Base-by-base conservation (phyloP, 2,888 invertebrate species). In the Meandrusa payeni region DNA sequence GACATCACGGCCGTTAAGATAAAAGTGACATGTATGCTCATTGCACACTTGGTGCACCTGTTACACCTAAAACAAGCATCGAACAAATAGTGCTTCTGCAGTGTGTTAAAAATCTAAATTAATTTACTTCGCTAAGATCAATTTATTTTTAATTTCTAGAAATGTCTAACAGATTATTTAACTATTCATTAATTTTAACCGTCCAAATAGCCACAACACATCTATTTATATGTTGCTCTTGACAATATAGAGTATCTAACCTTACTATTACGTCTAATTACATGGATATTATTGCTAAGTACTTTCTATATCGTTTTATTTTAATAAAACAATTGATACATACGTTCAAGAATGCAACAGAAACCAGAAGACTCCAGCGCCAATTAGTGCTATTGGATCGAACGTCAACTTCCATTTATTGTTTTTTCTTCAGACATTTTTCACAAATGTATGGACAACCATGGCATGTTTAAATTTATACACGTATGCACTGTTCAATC, bases 291-390 rank as follows among this genome's bases (percentile, higher is more conserved):
- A n/a, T n/a, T n/a, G n/a, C n/a, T n/a, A n/a, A n/a, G n/a, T n/a
- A n/a, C n/a, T n/a, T n/a, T n/a, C n/a, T n/a, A n/a, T n/a, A n/a
- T n/a, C n/a, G n/a, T n/a, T n/a, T n/a, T n/a, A n/a, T n/a, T n/a
- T n/a, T n/a, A n/a, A n/a, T n/a, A n/a, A n/a, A n/a, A n/a, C n/a
- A 2, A 15, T 15, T 23, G 10, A 48, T 70, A 85, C 86, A 47
- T 70, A 86, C 87, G 57, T 87, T 85, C 44, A 86, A 56, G 44
- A 81, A 59, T 47, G 82, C 59, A 24, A 79, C 75, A 7, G 86
- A 77, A 39, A 78, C 43, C 10, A 87, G 62, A 9, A 87, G 66
- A 55, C 76, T 68, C 82, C 78, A 86, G 50, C 80, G 85, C 86
- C 85, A 86, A 55, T 70, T 61, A 44, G 74, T 57, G 52, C 68